Conservation (phyloP, 37 sponge, comb jelly and placozoan species). For the Theonella swinhoei region DNA sequence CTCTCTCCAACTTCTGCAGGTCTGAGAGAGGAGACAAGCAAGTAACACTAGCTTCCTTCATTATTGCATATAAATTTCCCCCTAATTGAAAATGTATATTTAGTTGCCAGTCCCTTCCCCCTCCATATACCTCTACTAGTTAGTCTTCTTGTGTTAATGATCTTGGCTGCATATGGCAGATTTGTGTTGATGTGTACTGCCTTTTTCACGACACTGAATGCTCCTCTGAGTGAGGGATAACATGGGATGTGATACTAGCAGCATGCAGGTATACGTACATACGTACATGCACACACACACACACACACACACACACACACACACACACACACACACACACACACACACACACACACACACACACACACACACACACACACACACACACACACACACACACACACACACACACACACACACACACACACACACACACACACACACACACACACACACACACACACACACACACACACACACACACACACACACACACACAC, state of each 20-base stretch:
- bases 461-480: no score
- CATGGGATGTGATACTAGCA: not conserved
- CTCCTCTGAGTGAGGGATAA: slow-evolving; percentile 60
- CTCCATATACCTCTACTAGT: slow-evolving; percentile 75
- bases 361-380: not conserved
- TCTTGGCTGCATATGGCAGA: slow-evolving; percentile 89
- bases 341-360: not conserved
- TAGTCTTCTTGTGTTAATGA: slow-evolving; percentile 77
- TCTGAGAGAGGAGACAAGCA: slow-evolving; percentile 43
- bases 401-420: no score
- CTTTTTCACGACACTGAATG: slow-evolving; percentile 91
- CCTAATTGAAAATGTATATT: not conserved
- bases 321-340: no score
- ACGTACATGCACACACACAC: not conserved
- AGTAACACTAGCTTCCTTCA: not conserved
- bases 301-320: not conserved
- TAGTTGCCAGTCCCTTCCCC: no score
- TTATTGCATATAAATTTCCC: not conserved
- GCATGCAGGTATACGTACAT: not conserved
- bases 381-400: no score
- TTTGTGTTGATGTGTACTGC: slow-evolving; percentile 33
- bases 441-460: no score
- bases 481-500: no score
- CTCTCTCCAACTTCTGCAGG: slow-evolving; percentile 83
- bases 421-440: no score